Conservation (phyloP, 2,888 invertebrate genomes). For the Idaea straminata region DNA sequence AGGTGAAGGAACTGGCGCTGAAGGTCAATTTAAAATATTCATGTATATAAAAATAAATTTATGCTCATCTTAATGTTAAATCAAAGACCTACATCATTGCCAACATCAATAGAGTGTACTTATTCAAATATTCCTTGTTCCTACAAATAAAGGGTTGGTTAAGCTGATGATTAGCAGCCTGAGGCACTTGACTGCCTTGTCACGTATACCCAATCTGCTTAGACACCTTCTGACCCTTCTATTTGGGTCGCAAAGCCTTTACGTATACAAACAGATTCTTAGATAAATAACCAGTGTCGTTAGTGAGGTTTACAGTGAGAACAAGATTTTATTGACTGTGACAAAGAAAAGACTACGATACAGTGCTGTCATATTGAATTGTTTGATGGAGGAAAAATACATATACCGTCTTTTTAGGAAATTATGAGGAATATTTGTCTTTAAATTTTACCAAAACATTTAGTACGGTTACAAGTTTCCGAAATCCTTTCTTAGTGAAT, state of each 20-base stretch:
- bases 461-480: too few species aligned
- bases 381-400: constrained; percentile 12
- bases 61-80: too few species aligned
- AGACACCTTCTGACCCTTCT: constrained; percentile 70
- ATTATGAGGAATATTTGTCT: too few species aligned
- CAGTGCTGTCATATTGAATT: constrained; percentile 10
- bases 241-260: constrained; percentile 61
- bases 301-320: constrained; percentile 41
- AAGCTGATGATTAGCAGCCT: constrained; percentile 56
- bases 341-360: neutral
- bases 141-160: constrained; percentile 42
- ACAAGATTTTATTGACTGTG: neutral
- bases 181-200: constrained; percentile 52
- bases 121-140: constrained; percentile 5
- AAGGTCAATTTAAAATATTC: too few species aligned
- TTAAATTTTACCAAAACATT: too few species aligned
- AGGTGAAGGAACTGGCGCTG: too few species aligned
- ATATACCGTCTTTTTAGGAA: too few species aligned
- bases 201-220: constrained; percentile 74
- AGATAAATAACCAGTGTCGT: constrained; percentile 56
- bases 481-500: too few species aligned
- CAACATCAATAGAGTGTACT: too few species aligned
- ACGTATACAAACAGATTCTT: constrained; percentile 62
- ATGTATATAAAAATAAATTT: too few species aligned
- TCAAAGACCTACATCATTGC: too few species aligned